Percentiles rank a stretch among this genome's conserved stretches.
These are phyloP conservation scores for Calliscelio sp. DNA, from an alignment of 2,888 invertebrate species.

Conservation along the genomic window DNA sequence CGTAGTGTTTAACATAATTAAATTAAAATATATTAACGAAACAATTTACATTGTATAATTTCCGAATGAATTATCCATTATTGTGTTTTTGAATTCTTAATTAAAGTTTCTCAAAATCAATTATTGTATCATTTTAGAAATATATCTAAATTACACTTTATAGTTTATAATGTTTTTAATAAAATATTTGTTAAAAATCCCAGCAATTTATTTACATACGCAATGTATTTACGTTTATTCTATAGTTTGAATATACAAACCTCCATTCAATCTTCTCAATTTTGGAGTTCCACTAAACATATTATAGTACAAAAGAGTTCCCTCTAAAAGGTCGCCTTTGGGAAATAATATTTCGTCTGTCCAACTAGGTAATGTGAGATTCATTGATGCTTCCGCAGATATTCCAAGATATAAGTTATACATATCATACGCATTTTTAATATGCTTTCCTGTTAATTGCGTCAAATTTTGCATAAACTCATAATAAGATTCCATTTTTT, in stretches of 20 bases:
- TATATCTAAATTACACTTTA: no score
- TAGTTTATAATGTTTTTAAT: no score
- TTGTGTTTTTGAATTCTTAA: no score
- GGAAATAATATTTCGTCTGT: slow-evolving; percentile 86
- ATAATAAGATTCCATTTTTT: slow-evolving; percentile 62
- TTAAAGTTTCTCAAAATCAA: no score
- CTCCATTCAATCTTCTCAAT: slow-evolving; percentile 87
- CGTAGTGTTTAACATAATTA: no score
- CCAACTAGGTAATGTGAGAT: slow-evolving; percentile 88
- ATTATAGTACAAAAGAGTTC: slow-evolving; percentile 87
- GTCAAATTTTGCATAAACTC: slow-evolving; percentile 74
- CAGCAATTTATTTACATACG: no score
- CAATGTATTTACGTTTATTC: no score
- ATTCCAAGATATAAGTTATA: slow-evolving; percentile 80
- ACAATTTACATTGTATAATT: no score
- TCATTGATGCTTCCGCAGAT: slow-evolving; percentile 86
- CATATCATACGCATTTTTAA: slow-evolving; percentile 73
- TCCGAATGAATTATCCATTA: no score
- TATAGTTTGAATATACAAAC: slow-evolving; percentile 82
- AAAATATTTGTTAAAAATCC: no score
- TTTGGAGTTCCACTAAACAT: slow-evolving; percentile 87
- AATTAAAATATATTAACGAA: no score
- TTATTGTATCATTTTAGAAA: no score
- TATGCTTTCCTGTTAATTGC: slow-evolving; percentile 75
- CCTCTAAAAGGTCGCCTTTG: slow-evolving; percentile 87